Evolutionary conservation across 2,888 invertebrate species (phyloP).

Genomic region (Teleogryllus oceanicus): DNA sequence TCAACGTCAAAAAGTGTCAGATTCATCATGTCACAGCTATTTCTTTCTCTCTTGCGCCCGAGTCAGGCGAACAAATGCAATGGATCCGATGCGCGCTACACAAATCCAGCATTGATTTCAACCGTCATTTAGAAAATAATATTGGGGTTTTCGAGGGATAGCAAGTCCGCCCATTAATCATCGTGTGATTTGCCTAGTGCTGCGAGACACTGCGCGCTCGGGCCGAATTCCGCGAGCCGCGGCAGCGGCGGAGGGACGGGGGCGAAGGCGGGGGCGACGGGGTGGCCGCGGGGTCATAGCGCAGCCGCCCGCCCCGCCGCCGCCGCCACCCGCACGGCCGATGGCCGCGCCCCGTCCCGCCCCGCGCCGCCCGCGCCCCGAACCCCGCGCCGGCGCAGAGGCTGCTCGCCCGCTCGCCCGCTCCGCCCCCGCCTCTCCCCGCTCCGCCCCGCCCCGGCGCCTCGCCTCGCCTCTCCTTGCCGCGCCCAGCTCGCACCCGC

Average conservation of each 20-base stretch:
- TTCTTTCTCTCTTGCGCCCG: slow-evolving; percentile 26
- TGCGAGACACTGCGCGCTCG: slow-evolving; percentile 18
- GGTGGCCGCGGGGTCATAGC: slow-evolving; percentile 3
- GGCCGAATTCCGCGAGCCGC: background rate
- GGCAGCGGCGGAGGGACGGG: background rate
- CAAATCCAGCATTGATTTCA: slow-evolving; percentile 33
- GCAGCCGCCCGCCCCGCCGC: background rate
- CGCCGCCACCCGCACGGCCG: background rate
- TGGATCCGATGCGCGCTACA: slow-evolving; percentile 26
- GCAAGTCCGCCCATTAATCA: slow-evolving; percentile 18
- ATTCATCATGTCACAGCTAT: slow-evolving; percentile 32
- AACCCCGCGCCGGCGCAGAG: background rate
- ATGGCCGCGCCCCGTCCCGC: background rate
- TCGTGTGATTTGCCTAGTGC: slow-evolving; percentile 18
- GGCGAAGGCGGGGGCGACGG: background rate
- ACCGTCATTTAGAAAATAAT: slow-evolving; percentile 30
- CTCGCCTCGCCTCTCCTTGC: background rate
- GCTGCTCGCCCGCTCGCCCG: background rate
- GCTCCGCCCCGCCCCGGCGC: background rate
- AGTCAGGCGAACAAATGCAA: slow-evolving; percentile 26
- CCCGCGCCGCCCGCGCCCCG: background rate
- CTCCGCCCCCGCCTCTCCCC: background rate
- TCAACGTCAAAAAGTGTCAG: slow-evolving; percentile 37
- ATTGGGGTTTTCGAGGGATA: slow-evolving; percentile 18
- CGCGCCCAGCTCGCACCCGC: background rate